Evolutionary conservation across 2,113 vertebrate genomes (phyloP), one percentile per base, ranked within the genome.

Genomic region (Cavia aperea): DNA sequence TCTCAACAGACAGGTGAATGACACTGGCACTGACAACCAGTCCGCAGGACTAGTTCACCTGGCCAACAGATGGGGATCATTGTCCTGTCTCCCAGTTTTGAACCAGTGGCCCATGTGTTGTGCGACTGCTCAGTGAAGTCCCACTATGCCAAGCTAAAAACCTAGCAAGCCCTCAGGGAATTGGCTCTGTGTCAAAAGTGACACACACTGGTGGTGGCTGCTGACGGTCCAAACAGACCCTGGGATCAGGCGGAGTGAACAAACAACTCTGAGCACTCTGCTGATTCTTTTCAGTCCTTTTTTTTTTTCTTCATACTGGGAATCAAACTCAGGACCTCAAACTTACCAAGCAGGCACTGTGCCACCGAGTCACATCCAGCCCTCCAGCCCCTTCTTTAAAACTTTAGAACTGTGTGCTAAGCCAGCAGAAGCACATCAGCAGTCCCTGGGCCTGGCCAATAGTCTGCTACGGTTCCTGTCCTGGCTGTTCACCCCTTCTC

Each of bases 401-500:
- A 14, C 54, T 1, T 3, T 23, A n/a, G 60, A 6, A 58, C 26
- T 15, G 2, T 0, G 3, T 31, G 31, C 33, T 31, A 16, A 73
- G 78, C 62, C 70, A 68, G 65, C 49, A 36, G 43, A 66, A 58
- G 29, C 58, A 4, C 33, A 2, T 19, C 46, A 19, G 2, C 2
- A 72, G 26, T 5, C 49, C 77, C 31, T 8, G 33, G 84, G 82
- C 93, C 83, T 33, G 31, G 73, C 14, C 1, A 43, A 31, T 2
- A 2, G 33, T 36, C 86, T 19, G 81, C 81, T 68, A 79, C 4
- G 26, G 96, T 62, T 89, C 94, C 95, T 97, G 96, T 94, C 84
- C 65, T 96, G 96, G 90, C 49, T 49, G 86, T 86, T 97, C 95
- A 97, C 93, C 93, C 91, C 93, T 89, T 2, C 78, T 89, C 94